A percentile compares a stretch with the other conserved stretches of the same genome.
Evolutionary conservation across 2,113 vertebrate species (phyloP).

Genomic region (Alces alces): DNA sequence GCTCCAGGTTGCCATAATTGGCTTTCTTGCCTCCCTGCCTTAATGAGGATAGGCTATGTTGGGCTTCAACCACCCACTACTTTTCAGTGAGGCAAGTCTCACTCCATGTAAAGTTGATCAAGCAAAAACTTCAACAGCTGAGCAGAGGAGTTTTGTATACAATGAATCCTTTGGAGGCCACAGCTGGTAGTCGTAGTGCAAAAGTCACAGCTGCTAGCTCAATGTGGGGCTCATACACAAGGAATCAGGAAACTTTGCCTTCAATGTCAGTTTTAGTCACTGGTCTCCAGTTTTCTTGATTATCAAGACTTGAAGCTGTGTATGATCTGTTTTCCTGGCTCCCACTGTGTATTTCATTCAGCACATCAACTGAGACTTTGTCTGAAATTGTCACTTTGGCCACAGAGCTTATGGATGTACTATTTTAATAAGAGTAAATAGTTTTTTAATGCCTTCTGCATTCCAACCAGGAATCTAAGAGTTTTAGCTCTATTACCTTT

Average conservation of each 20-base stretch:
- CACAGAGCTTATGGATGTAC: background rate
- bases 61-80: background rate
- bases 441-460: background rate
- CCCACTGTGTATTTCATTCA: background rate
- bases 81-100: background rate
- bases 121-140: background rate
- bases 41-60: background rate
- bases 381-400: background rate
- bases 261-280: background rate
- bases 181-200: background rate
- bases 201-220: background rate
- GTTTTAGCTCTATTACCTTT: background rate
- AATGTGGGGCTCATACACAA: background rate
- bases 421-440: background rate
- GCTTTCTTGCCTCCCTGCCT: background rate
- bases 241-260: background rate
- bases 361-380: background rate
- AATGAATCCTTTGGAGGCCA: background rate
- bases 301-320: background rate
- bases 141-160: background rate
- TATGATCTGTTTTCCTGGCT: background rate
- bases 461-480: background rate
- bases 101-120: background rate
- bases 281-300: background rate
- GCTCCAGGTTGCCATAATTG: slow-evolving; percentile 2